Evolutionary conservation across 2,797 vertebrate species (phyloP).

Genomic region (Botia kubotai): DNA sequence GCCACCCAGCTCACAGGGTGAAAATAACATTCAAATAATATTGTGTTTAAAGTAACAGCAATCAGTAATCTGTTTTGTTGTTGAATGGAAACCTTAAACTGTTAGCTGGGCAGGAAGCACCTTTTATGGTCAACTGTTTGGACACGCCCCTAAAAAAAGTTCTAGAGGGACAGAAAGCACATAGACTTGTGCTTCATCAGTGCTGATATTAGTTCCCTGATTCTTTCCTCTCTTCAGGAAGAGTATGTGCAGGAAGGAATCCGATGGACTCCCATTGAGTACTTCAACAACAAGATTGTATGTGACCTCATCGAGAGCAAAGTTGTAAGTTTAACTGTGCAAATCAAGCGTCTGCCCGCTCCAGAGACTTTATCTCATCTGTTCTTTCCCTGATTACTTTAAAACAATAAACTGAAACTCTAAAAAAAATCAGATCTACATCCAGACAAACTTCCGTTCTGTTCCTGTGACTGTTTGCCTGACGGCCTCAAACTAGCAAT

Average conservation of each 20-base stretch:
- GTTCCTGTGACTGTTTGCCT: slow-evolving; percentile 44
- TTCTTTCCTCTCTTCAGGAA: slow-evolving; percentile 77
- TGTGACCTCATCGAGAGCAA: slow-evolving; percentile 99
- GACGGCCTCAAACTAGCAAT: slow-evolving; percentile 58
- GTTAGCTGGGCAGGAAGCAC: too few relatives aligned
- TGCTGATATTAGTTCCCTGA: slow-evolving; percentile 19
- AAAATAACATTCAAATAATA: too few relatives aligned
- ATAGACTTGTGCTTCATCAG: background rate
- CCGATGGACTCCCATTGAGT: slow-evolving; percentile 93
- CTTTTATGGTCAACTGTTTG: too few relatives aligned
- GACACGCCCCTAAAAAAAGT: background rate
- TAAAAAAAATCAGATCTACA: slow-evolving; percentile 26
- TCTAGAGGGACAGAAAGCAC: background rate
- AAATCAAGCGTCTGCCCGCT: slow-evolving; percentile 17
- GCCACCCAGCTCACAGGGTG: too few relatives aligned
- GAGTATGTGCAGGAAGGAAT: slow-evolving; percentile 98
- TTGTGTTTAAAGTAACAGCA: too few relatives aligned
- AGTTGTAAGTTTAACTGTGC: slow-evolving; percentile 79
- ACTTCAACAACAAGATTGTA: slow-evolving; percentile 98
- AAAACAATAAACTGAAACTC: slow-evolving; percentile 33
- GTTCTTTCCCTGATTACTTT: slow-evolving; percentile 1
- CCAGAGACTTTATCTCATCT: slow-evolving; percentile 8
- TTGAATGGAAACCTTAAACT: too few relatives aligned
- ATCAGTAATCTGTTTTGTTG: too few relatives aligned
- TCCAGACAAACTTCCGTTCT: slow-evolving; percentile 52